A percentile compares a stretch with the other conserved stretches of the same genome.
Evolutionary conservation across 2,113 vertebrate genomes (phyloP).

Genomic region (Oxygymnocypris stewartii): DNA sequence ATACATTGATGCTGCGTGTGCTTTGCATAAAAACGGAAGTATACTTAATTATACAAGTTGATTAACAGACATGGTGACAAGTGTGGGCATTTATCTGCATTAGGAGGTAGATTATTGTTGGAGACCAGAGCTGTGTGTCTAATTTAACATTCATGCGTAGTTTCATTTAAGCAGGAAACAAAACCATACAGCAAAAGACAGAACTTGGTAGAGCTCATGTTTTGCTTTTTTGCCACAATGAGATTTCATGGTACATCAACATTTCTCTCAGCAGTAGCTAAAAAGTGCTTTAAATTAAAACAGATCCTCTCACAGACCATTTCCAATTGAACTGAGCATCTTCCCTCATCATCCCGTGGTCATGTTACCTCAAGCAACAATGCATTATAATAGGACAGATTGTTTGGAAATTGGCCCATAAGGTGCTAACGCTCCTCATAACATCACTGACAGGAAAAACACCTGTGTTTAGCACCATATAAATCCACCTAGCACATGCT

Average conservation of each 20-base stretch:
- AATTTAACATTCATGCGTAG: not conserved
- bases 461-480: not conserved
- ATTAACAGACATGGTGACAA: not conserved
- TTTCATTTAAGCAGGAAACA: not conserved
- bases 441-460: slow-evolving; percentile 2
- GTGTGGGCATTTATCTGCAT: slow-evolving; percentile 8
- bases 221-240: not conserved
- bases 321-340: not conserved
- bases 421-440: not conserved
- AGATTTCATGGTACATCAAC: not conserved
- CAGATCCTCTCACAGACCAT: not conserved
- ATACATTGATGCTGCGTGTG: not conserved
- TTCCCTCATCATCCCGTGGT: not conserved
- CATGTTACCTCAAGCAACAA: not conserved
- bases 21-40: not conserved
- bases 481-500: slow-evolving; percentile 13
- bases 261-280: not conserved
- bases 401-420: slow-evolving; percentile 3
- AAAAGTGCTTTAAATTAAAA: slow-evolving; percentile 13
- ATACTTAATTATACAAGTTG: not conserved
- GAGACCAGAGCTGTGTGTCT: not conserved
- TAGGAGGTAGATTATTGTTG: slow-evolving; percentile 67
- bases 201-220: not conserved
- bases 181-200: not conserved
- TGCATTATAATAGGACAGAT: not conserved